Evolutionary conservation across 1,140 invertebrate genomes (phyloP), one percentile per base, ranked within the genome.

Genomic region (Druon quercuslanigerum): DNA sequence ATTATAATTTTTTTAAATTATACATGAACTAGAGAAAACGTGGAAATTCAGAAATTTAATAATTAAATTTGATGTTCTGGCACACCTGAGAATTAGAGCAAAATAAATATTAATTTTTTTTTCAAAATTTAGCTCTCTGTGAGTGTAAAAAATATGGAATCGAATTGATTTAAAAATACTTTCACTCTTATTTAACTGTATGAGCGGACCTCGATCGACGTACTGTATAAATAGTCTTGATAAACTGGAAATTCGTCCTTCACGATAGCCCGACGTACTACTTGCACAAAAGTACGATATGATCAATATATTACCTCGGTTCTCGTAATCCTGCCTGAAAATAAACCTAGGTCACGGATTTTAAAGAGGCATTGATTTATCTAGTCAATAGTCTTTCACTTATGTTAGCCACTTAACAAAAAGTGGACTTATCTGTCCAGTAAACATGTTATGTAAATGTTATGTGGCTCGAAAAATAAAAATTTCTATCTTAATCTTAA

Each of bases 171-270:
- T 60, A 60, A 60, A 60, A 60, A 60, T 60, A 60, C 20, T 33
- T 60, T 60, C 57, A 33, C 33, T 66, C 40, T 56, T 56, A 19
- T 54, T 17, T 54, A 54, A 17, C 8, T 54, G 76, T 74, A 72
- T 81, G 73, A 77, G 79, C 77, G 71, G 54, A 79, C 80, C 73
- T 83, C 77, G 75, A 80, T 83, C 82, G 80, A 84, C 77, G 78
- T 79, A 82, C 77, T 74, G 80, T 81, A 84, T 79, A 84, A 84
- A 81, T 82, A 84, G 83, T 76, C 52, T 75, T 73, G 76, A 81
- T 81, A 78, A 76, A 81, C 79, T 83, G 79, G 76, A 79, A 84
- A 82, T 82, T 80, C 73, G 83, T 83, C 79, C 78, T 84, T 81
- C 78, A 78, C 77, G 70, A 80, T 77, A 79, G 72, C 25, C 73